Evolutionary conservation across 2,113 vertebrate species (phyloP).

Genomic region (Ctenodactylus gundi): DNA sequence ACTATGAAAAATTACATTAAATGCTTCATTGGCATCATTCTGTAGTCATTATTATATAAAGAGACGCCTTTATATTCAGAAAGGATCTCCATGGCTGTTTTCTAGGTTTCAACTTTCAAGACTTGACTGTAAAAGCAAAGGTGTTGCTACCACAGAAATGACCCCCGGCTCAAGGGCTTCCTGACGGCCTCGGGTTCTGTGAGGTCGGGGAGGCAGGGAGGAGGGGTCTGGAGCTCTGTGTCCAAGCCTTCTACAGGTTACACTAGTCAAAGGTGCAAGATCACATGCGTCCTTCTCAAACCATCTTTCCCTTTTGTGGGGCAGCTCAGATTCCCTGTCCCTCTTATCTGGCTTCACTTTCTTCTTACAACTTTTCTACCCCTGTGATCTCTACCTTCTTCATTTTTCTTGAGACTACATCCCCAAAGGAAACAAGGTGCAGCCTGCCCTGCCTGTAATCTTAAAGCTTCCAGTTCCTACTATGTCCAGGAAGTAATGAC

Average conservation of each 20-base stretch:
- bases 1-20: neutral
- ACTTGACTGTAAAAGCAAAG: neutral
- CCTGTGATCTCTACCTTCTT: fast-evolving
- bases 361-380: neutral
- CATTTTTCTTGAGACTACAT: neutral
- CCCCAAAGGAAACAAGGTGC: neutral
- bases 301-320: neutral
- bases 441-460: neutral
- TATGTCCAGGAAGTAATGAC: neutral
- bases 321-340: neutral
- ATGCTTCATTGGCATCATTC: neutral
- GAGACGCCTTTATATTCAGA: neutral
- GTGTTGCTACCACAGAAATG: neutral
- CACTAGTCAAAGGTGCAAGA: neutral
- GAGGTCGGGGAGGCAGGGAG: neutral
- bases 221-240: neutral
- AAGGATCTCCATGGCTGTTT: neutral
- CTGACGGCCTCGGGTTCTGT: neutral
- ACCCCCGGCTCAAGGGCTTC: neutral
- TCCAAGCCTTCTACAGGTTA: neutral
- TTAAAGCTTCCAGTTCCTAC: neutral
- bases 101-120: neutral
- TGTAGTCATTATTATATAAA: neutral
- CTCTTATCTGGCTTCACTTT: neutral
- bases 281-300: neutral